Evolutionary conservation across 1,140 invertebrate species (phyloP).

Genomic region (Philotrypesis tridentata): DNA sequence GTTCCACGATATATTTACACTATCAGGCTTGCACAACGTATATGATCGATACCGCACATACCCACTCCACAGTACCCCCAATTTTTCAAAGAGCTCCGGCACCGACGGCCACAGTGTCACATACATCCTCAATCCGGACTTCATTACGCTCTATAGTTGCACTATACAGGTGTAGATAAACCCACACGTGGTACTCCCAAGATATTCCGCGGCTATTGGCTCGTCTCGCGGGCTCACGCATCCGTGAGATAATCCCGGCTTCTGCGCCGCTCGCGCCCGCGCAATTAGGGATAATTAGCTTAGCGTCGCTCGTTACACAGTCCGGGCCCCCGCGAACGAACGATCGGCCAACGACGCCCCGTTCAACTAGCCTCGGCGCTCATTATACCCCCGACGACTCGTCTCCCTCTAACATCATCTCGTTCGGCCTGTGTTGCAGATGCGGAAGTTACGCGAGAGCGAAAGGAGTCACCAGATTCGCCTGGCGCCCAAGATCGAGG

Average conservation of each 20-base stretch:
- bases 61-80: too few species aligned
- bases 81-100: too few species aligned
- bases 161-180: too few species aligned
- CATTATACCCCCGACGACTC: neutral
- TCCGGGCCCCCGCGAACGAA: neutral
- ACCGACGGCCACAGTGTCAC: too few species aligned
- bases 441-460: conserved; percentile 68
- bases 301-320: conserved; percentile 19
- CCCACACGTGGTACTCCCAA: too few species aligned
- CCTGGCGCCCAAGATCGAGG: conserved; percentile 62
- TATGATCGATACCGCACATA: too few species aligned
- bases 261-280: neutral
- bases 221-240: neutral
- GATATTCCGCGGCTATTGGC: too few species aligned
- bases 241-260: neutral
- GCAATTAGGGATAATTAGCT: conserved; percentile 32
- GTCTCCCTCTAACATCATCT: conserved; percentile 4
- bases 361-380: too few species aligned
- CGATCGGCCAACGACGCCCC: conserved; percentile 1
- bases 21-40: too few species aligned
- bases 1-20: too few species aligned
- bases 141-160: too few species aligned
- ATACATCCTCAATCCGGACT: too few species aligned
- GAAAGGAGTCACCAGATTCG: conserved; percentile 64
- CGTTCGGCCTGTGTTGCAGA: conserved; percentile 61